Evolutionary conservation across 2,797 vertebrate genomes (phyloP).

Genomic region (Gorsachius magnificus): DNA sequence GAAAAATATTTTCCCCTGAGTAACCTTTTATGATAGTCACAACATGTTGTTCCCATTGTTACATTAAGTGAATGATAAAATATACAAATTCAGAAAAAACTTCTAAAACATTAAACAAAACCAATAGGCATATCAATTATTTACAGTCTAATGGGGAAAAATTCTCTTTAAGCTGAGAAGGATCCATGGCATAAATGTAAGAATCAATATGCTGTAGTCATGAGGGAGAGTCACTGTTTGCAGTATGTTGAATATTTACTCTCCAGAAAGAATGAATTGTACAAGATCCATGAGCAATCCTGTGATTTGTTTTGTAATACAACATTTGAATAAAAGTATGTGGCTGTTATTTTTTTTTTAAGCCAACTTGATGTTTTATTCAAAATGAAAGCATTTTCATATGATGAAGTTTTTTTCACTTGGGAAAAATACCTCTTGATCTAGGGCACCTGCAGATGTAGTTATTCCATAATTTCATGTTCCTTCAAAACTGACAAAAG

Average conservation of each 20-base stretch:
- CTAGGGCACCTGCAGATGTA: not conserved
- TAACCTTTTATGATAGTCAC: not conserved
- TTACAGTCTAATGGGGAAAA: not conserved
- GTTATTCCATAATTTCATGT: not conserved
- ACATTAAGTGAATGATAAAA: constrained; percentile 1
- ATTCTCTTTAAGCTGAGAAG: not conserved
- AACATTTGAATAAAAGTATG: not conserved
- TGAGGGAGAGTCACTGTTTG: not conserved
- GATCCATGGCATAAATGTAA: not conserved
- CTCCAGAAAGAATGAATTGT: not conserved
- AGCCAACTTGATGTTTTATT: not conserved
- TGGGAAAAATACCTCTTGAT: not conserved
- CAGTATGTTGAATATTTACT: constrained; percentile 1
- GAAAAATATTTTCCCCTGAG: not conserved
- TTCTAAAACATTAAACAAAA: not conserved
- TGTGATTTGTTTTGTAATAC: not conserved
- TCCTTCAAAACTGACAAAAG: not conserved
- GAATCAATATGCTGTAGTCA: constrained; percentile 17
- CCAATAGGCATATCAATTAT: constrained; percentile 20
- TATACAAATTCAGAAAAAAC: not conserved
- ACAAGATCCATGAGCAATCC: not conserved
- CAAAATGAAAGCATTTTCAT: not conserved
- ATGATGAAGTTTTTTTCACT: not conserved
- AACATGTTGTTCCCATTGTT: not conserved
- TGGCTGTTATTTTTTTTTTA: not conserved